Conservation (phyloP, 2,888 invertebrate genomes). For the Cataglyphis cursor region DNA sequence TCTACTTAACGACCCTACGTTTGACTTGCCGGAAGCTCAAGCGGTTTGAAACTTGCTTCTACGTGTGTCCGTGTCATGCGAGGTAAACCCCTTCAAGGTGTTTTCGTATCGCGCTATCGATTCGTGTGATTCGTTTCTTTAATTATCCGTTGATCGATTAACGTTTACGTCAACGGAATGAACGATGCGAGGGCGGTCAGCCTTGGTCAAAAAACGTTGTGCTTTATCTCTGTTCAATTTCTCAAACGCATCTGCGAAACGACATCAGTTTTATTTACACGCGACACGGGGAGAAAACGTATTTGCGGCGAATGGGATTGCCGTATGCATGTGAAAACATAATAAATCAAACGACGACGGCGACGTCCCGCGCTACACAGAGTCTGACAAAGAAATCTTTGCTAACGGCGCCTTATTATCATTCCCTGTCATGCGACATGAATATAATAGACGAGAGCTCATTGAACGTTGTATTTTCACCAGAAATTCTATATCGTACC, state of each 20-base stretch:
- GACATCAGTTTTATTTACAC: slow-evolving; percentile 47
- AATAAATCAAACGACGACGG: slow-evolving; percentile 53
- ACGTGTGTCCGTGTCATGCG: neutral
- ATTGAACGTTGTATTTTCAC: slow-evolving; percentile 55
- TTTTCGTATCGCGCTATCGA: neutral
- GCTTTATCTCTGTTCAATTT: slow-evolving; percentile 36
- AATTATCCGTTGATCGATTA: slow-evolving; percentile 14
- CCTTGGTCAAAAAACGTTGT: neutral
- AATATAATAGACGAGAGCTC: slow-evolving; percentile 62
- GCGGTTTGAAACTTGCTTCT: slow-evolving; percentile 18
- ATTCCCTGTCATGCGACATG: slow-evolving; percentile 58
- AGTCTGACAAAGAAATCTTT: slow-evolving; percentile 54
- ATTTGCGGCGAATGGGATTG: slow-evolving; percentile 44
- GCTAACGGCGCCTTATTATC: slow-evolving; percentile 61
- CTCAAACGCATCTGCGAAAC: slow-evolving; percentile 46
- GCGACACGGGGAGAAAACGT: slow-evolving; percentile 45
- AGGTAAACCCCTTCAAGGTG: neutral
- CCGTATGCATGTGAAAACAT: slow-evolving; percentile 54
- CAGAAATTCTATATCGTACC: slow-evolving; percentile 42
- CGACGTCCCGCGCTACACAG: slow-evolving; percentile 45
- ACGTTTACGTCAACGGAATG: neutral
- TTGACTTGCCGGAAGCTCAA: slow-evolving; percentile 22
- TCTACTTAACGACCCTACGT: slow-evolving; percentile 4
- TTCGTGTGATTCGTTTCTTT: neutral
- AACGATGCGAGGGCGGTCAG: slow-evolving; percentile 5